Conservation (phyloP, 2,888 invertebrate species). For the Blastobasis lacticolella region DNA sequence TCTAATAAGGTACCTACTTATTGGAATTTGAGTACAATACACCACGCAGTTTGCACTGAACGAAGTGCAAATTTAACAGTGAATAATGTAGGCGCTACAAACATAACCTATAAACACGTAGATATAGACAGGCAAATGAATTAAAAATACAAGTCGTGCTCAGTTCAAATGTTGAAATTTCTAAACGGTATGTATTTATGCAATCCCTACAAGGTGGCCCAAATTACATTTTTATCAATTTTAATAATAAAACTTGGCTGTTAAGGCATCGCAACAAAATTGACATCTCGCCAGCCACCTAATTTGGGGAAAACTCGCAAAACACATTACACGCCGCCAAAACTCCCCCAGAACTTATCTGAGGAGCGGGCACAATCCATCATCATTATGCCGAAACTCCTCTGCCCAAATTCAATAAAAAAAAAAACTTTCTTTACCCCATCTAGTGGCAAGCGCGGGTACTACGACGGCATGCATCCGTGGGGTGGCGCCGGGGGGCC, state of each 20-base stretch:
- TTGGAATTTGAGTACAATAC: no score
- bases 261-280: conserved; percentile 18
- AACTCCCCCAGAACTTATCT: conserved; percentile 65
- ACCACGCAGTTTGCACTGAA: no score
- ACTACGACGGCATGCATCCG: conserved; percentile 34
- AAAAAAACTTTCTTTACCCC: conserved; percentile 62
- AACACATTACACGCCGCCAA: conserved; percentile 58
- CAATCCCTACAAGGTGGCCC: not conserved
- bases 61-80: no score
- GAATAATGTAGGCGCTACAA: no score
- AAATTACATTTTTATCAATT: not conserved
- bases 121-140: no score
- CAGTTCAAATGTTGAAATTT: no score
- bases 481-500: conserved; percentile 41
- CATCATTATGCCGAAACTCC: conserved; percentile 70
- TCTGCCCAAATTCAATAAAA: conserved; percentile 68
- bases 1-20: no score
- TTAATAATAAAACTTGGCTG: conserved; percentile 16
- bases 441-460: conserved; percentile 60
- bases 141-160: no score
- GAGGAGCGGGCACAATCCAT: conserved; percentile 64
- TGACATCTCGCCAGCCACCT: conserved; percentile 33
- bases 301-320: conserved; percentile 55
- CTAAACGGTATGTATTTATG: not conserved
- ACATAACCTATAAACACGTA: no score